phyloP scores from a whole-genome alignment of 2,113 vertebrate species.

The Boulengeromyrus knoepffleri region DNA sequence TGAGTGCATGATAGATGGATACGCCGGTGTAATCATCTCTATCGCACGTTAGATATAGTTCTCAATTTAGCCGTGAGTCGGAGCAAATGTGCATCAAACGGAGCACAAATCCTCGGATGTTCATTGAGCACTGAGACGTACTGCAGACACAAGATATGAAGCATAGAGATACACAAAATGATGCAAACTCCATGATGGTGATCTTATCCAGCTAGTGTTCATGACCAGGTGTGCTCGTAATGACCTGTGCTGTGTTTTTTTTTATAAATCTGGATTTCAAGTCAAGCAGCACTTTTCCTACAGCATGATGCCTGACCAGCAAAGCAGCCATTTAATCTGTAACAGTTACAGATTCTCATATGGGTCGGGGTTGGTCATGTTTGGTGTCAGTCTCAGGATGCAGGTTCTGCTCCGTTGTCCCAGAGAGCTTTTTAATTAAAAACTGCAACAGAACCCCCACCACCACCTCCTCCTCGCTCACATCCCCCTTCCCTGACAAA shows the following conservation, averaged over 20 bases:
- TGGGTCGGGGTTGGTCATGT: neutral
- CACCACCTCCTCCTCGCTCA: neutral
- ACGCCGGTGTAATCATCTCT: neutral
- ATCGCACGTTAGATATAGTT: neutral
- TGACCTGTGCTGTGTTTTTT: neutral
- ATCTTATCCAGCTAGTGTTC: neutral
- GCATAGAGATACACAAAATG: neutral
- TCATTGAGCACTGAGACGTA: neutral
- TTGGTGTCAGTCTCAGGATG: neutral
- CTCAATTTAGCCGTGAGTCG: neutral
- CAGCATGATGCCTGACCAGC: neutral
- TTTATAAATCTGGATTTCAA: neutral
- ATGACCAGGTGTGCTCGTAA: neutral
- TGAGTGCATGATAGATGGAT: neutral
- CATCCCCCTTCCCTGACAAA: neutral
- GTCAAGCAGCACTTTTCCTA: neutral
- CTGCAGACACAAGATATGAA: neutral
- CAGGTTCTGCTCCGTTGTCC: neutral
- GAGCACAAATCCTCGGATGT: neutral
- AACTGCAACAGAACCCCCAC: neutral
- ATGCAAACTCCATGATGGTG: neutral
- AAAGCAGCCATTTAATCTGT: neutral
- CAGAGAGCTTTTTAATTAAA: neutral
- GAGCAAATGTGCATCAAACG: neutral
- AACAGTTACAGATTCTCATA: neutral